These are phyloP conservation scores for Turdus rufiventris DNA, from an alignment of 2,113 vertebrate species.

Conservation along the genomic window DNA sequence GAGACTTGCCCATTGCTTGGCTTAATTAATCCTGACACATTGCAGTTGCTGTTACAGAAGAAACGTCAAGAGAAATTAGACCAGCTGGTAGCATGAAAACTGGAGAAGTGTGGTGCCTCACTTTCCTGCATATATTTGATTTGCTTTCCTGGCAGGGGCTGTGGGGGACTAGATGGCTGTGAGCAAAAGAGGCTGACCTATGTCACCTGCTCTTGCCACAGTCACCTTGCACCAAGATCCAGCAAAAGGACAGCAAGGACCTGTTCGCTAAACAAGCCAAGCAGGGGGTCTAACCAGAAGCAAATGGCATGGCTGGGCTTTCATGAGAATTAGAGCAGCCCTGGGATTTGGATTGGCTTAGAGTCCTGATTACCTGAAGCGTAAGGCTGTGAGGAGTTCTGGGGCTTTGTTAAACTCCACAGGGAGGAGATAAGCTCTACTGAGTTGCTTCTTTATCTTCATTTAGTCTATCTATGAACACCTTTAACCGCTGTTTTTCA, in stretches of 20 bases:
- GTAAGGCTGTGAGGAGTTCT: not conserved
- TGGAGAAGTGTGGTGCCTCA: not conserved
- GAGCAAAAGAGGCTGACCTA: not conserved
- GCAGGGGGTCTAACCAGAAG: not conserved
- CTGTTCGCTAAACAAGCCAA: not conserved
- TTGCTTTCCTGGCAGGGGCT: not conserved
- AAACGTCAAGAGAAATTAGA: conserved; percentile 61
- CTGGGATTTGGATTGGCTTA: not conserved
- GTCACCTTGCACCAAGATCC: not conserved
- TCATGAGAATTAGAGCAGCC: not conserved
- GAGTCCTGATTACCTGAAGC: not conserved
- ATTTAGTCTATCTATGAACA: not conserved
- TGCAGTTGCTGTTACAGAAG: conserved; percentile 49
- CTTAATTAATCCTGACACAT: conserved; percentile 50
- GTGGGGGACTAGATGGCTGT: not conserved
- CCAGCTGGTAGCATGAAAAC: conserved; percentile 7
- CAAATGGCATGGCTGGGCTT: not conserved
- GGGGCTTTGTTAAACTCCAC: not conserved
- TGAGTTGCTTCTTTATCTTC: not conserved
- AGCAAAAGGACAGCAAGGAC: not conserved
- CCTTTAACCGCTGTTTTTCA: conserved; percentile 7
- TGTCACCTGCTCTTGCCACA: not conserved
- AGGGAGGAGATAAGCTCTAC: not conserved
- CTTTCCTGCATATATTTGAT: not conserved
- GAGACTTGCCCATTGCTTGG: conserved; percentile 25